Evolutionary conservation across 2,888 invertebrate species (phyloP).

Genomic region (Drosophila diplacantha): DNA sequence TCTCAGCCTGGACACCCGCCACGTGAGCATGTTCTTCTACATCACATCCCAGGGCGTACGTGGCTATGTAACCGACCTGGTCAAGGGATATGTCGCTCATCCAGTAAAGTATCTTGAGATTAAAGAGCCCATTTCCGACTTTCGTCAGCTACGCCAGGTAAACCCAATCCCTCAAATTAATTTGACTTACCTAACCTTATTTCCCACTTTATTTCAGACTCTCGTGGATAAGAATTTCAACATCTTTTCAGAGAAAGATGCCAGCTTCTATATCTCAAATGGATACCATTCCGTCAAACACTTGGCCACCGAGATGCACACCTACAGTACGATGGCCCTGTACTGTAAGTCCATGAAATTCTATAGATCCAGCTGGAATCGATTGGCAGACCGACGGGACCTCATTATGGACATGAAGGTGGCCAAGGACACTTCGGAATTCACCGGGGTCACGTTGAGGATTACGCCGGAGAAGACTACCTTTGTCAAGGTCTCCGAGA

Average conservation of each 20-base stretch:
- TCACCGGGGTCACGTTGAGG: constrained; percentile 57
- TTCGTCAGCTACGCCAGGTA: constrained; percentile 64
- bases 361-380: constrained; percentile 71
- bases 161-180: not conserved
- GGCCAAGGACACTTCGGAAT: constrained; percentile 51
- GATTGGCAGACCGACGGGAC: constrained; percentile 68
- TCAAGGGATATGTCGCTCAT: constrained; percentile 51
- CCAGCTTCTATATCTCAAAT: constrained; percentile 69
- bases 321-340: constrained; percentile 69
- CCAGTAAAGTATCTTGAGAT: constrained; percentile 66
- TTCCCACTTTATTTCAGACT: constrained; percentile 51
- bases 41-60: constrained; percentile 60
- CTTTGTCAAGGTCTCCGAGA: constrained; percentile 72
- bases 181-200: constrained; percentile 18
- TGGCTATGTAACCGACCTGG: constrained; percentile 64
- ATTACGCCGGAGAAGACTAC: constrained; percentile 68
- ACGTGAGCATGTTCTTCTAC: constrained; percentile 65
- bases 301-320: constrained; percentile 68
- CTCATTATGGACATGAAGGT: constrained; percentile 62
- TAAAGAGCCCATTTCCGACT: constrained; percentile 59
- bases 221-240: constrained; percentile 70
- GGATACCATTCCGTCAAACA: constrained; percentile 73
- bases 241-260: constrained; percentile 73
- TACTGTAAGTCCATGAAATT: constrained; percentile 69
- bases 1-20: constrained; percentile 61